phyloP scores from a whole-genome alignment of 2,797 vertebrate genomes.

The Chiloscyllium punctatum region DNA sequence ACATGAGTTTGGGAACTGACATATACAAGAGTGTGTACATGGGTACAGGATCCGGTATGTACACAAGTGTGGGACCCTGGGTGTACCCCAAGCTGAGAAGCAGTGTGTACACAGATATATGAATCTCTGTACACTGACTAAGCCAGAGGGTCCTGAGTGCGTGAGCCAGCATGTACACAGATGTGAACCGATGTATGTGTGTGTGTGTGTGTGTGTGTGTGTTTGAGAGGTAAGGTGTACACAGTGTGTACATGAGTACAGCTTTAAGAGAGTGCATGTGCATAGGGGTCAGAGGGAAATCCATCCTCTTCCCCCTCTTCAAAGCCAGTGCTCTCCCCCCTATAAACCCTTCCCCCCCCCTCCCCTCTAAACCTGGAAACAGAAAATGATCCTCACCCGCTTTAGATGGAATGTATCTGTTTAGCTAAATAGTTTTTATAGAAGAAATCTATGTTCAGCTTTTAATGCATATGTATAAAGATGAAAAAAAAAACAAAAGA shows the following conservation, averaged over 20 bases:
- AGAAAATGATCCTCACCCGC: constrained; percentile 41
- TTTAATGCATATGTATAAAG: constrained; percentile 74
- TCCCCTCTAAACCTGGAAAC: constrained; percentile 54
- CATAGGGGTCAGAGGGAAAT: constrained; percentile 45
- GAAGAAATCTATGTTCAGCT: constrained; percentile 75
- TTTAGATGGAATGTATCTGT: constrained; percentile 81
- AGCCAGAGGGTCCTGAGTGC: not conserved
- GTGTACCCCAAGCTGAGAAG: not conserved
- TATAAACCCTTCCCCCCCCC: no score
- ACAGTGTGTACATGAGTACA: constrained; percentile 44
- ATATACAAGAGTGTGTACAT: no score
- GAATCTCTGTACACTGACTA: not conserved
- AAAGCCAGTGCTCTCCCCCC: constrained; percentile 35
- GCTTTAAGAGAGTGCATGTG: constrained; percentile 50
- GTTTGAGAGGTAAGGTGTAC: not conserved
- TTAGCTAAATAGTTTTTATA: constrained; percentile 78
- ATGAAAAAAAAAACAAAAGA: constrained; percentile 55
- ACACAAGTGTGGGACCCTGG: no score
- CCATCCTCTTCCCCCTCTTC: constrained; percentile 43
- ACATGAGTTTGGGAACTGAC: not conserved
- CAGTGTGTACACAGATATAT: not conserved
- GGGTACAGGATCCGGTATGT: no score
- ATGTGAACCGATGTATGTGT: not conserved
- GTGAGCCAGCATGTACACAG: not conserved
- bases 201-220: no score